These are phyloP conservation scores for Eunapius fragilis DNA, from an alignment of 37 sponge, comb jelly and placozoan genomes.

Conservation along the genomic window DNA sequence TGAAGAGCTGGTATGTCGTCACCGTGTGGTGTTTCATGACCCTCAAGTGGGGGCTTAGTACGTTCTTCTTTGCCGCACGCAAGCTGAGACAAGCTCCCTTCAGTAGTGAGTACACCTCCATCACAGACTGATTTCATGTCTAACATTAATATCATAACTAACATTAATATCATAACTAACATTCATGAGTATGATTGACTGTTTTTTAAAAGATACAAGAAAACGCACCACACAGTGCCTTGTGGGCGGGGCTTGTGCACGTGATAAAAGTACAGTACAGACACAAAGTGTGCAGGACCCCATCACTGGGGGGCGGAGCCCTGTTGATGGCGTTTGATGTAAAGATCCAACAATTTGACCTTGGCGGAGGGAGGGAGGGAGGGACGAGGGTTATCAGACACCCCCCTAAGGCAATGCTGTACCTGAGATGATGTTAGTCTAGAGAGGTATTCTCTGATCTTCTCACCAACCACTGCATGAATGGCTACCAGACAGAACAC, in stretches of 20 bases:
- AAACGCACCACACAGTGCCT: not conserved
- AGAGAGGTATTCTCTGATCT: conserved; percentile 59
- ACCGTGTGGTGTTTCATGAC: conserved; percentile 45
- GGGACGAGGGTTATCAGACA: not conserved
- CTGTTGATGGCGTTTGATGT: conserved; percentile 71
- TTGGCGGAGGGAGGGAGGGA: not conserved
- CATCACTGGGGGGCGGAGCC: conserved; percentile 12
- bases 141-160: not conserved
- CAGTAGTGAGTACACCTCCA: not conserved
- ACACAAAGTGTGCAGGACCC: not conserved
- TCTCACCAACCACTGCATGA: conserved; percentile 75
- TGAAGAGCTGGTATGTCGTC: conserved; percentile 26
- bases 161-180: not conserved
- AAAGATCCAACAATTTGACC: conserved; percentile 78
- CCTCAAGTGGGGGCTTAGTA: conserved; percentile 50
- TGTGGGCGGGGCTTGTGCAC: not conserved
- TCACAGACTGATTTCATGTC: not conserved
- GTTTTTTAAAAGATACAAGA: conserved; percentile 6
- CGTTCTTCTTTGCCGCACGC: conserved; percentile 13
- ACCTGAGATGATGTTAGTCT: conserved; percentile 83
- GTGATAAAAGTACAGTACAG: not conserved
- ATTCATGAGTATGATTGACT: not conserved
- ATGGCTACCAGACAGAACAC: conserved; percentile 94
- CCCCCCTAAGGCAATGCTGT: not conserved
- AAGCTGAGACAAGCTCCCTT: not conserved